These are phyloP conservation scores for Chaunax sp. DNA, from an alignment of 2,797 vertebrate species.

Conservation along the genomic window DNA sequence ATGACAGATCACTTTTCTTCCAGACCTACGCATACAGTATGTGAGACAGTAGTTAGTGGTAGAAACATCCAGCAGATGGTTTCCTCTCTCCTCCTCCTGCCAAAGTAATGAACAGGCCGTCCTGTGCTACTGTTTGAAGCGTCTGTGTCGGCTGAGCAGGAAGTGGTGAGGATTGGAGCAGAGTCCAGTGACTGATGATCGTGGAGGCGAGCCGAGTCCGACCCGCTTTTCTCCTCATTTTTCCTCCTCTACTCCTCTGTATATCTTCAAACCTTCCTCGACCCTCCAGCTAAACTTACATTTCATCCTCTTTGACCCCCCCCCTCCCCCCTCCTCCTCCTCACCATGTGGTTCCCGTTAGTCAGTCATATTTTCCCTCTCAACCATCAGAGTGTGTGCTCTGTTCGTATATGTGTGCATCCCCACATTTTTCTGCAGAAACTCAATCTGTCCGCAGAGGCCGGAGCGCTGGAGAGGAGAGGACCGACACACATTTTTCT, in stretches of 20 bases:
- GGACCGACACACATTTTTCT: not conserved
- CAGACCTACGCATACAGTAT: not conserved
- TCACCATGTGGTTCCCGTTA: slow-evolving; percentile 85
- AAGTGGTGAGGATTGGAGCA: slow-evolving; percentile 38
- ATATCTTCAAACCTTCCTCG: slow-evolving; percentile 12
- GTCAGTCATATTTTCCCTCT: slow-evolving; percentile 72
- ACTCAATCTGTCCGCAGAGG: slow-evolving; percentile 65
- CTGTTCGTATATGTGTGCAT: not conserved
- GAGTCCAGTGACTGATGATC: slow-evolving; percentile 28
- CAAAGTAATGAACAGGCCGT: slow-evolving; percentile 6
- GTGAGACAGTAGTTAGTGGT: slow-evolving; percentile 13
- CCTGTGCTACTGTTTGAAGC: slow-evolving; percentile 44
- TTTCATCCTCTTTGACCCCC: slow-evolving; percentile 34
- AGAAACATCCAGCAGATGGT: slow-evolving; percentile 30
- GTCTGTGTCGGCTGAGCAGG: slow-evolving; percentile 24
- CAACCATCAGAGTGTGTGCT: slow-evolving; percentile 43
- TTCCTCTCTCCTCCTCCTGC: not conserved
- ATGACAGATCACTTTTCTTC: not conserved
- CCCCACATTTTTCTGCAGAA: slow-evolving; percentile 74
- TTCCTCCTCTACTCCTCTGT: slow-evolving; percentile 13
- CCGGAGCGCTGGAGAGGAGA: slow-evolving; percentile 5
- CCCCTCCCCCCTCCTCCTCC: slow-evolving; percentile 4
- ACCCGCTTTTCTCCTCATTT: slow-evolving; percentile 18
- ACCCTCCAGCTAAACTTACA: slow-evolving; percentile 28
- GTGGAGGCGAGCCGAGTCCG: slow-evolving; percentile 1